Conservation (phyloP, 2,113 vertebrate species). For the Zosterops lateralis region DNA sequence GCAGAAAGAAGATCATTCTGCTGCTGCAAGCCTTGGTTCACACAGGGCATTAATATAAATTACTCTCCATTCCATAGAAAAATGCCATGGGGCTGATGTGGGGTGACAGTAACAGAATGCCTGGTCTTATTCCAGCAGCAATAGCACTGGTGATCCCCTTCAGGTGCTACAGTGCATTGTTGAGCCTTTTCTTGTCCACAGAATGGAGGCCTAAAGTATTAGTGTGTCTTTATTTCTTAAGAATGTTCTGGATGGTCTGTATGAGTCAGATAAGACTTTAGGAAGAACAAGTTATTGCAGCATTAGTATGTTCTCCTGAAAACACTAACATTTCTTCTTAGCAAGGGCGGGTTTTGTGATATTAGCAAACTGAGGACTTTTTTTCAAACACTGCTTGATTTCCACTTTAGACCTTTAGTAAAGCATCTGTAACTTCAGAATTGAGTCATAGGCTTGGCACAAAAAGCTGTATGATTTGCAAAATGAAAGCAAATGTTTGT, state of each 20-base stretch:
- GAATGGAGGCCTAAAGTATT: not conserved
- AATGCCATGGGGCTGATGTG: not conserved
- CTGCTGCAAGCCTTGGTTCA: not conserved
- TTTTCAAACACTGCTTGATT: not conserved
- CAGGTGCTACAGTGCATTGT: not conserved
- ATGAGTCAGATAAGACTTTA: not conserved
- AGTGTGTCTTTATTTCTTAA: not conserved
- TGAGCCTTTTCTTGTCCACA: not conserved
- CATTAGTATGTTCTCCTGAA: not conserved
- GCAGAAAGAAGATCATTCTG: not conserved
- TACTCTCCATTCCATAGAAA: not conserved
- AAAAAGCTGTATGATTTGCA: not conserved
- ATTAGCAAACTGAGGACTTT: not conserved
- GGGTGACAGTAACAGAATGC: not conserved
- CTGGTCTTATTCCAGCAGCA: not conserved
- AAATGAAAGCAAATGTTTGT: not conserved
- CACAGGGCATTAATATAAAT: not conserved
- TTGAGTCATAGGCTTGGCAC: not conserved
- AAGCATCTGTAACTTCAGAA: not conserved
- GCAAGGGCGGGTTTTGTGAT: not conserved
- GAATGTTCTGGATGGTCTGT: not conserved
- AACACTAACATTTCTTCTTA: not conserved
- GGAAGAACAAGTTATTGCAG: not conserved
- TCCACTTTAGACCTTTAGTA: not conserved
- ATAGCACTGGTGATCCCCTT: not conserved